Percentiles rank a stretch among this genome's conserved stretches.
These are phyloP conservation scores for Phyllostomus hastatus DNA, from an alignment of 2,113 vertebrate genomes.

Conservation along the genomic window DNA sequence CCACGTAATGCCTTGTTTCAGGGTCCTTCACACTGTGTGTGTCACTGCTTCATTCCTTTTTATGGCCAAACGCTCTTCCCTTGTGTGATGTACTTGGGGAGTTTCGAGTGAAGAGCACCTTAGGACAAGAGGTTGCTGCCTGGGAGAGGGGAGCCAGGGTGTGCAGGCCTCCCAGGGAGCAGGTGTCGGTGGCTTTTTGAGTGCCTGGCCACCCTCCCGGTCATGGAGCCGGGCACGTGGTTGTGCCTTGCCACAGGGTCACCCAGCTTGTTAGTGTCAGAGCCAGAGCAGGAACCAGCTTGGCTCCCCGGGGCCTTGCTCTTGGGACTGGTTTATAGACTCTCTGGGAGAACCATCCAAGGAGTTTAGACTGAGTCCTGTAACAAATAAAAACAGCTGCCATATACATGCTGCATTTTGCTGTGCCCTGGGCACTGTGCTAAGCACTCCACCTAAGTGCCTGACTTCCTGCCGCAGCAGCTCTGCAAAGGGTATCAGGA, in stretches of 20 bases:
- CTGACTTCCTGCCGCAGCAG: not conserved
- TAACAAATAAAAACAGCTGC: not conserved
- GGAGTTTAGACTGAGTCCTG: not conserved
- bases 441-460: rapidly evolving
- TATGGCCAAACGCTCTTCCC: not conserved
- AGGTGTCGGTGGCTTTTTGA: not conserved
- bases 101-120: not conserved
- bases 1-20: not conserved
- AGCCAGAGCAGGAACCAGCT: not conserved
- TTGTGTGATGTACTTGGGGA: not conserved
- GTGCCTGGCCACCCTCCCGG: not conserved
- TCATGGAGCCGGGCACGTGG: not conserved
- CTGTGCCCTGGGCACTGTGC: not conserved
- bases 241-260: not conserved
- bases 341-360: not conserved
- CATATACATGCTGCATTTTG: not conserved
- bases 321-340: not conserved
- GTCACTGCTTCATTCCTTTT: not conserved
- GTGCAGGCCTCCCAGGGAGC: not conserved
- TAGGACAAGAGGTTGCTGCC: not conserved
- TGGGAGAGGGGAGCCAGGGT: not conserved
- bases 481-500: rapidly evolving
- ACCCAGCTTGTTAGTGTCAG: not conserved
- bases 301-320: not conserved
- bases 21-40: rapidly evolving